Evolutionary conservation across 2,113 vertebrate genomes (phyloP), one percentile per base, ranked within the genome.

Genomic region (Haliaeetus leucogaster): DNA sequence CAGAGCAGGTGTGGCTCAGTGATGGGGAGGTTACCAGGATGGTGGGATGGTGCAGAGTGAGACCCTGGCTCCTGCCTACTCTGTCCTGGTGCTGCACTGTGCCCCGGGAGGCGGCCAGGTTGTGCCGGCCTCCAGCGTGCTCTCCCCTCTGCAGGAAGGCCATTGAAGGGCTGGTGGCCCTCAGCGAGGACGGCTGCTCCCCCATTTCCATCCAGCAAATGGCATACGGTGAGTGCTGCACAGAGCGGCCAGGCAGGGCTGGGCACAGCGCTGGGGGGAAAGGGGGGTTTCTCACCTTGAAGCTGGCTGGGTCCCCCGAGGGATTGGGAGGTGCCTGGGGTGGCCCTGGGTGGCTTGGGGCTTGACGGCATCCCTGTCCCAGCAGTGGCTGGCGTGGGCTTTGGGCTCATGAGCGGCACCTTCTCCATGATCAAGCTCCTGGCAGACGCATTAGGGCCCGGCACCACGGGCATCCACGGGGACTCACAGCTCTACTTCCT

Each of bases 361-460:
- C 16, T 56, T 94, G 72, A 95, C 3, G 0, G 6, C 73, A 53
- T 86, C 26, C 45, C 21, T 93, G 12, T 92, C 53, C 58, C 0
- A 17, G 23, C 92, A 98, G 98, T 98, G 97, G 98, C 98, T 77
- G 98, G 98, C 0, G 96, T 98, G 68, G 98, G 98, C 63, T 98
- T 98, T 12, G 98, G 98, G 27, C 98, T 98, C 86, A 98, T 98
- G 97, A 98, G 98, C 0, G 98, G 98, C 3, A 98, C 98, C 42
- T 98, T 98, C 95, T 98, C 98, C 72, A 98, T 98, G 97, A 98
- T 98, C 97, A 98, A 98, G 96, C 97, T 98, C 32, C 97, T 98
- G 73, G 98, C 98, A 9, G 98, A 98, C 0, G 90, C 98, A 0
- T 67, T 98, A 59, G 98, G 98, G 19, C 98, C 98, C 0, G 98